Base-by-base conservation (phyloP, 2,888 invertebrate genomes). In the Ethmia dodecea region DNA sequence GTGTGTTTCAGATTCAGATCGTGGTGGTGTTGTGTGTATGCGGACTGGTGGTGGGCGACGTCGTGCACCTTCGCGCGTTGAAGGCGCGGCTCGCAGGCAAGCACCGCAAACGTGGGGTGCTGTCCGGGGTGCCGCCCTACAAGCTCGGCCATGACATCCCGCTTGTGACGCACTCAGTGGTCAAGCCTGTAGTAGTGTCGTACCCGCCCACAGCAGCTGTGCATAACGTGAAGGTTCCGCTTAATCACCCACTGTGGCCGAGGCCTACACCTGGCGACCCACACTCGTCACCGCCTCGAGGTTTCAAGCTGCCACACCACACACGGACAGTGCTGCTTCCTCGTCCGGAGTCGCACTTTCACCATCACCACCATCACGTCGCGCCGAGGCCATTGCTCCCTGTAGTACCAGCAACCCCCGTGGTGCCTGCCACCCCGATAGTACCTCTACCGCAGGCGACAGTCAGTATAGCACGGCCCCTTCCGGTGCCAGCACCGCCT, bases 91-190 rank as follows among this genome's bases (percentile, higher is more conserved):
- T 78, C 44, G 40, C 76, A 9, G 55, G 46, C 15, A 74, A 69
- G 45, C 84, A 84, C 31, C 74, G 79, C 52, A 86, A 86, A 49
- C 65, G 83, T 6, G 84, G 86, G 37, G 66, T 77, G 9, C 58
- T 78, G 28, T 71, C 80, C 6, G 43, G 61, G 3, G 61, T 86
- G n/a, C 86, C 86, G 0, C 67, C 87, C 2, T 88, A 66, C 59
- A 87, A 87, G 38, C 66, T 81, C 4, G 87, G 87, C 20, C 74
- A 86, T 38, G 87, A 87, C 42, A 78, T 86, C 29, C 86, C 86
- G 0, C 69, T 58, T 4, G 79, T 87, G 10, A 77, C 83, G 0
- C 87, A 87, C 48, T 87, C 87, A 1, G 60, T 86, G 5, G 54
- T 86, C 10, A 86, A 86, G 45, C 87, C 87, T 0, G 42, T 87